These are phyloP conservation scores for Archivesica marissinica DNA, from an alignment of 1,140 invertebrate genomes.

Conservation along the genomic window DNA sequence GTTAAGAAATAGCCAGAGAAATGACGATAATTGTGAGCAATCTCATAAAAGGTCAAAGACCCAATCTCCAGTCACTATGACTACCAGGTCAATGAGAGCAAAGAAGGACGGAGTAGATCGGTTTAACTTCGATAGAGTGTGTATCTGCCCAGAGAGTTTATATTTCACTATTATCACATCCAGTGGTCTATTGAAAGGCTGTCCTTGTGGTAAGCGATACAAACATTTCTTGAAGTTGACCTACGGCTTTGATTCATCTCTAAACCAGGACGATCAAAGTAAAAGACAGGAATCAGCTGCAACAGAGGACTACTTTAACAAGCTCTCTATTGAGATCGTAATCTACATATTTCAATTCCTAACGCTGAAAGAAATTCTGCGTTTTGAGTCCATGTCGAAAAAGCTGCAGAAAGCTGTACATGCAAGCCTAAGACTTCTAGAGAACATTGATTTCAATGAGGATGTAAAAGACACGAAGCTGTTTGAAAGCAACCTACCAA, in stretches of 20 bases:
- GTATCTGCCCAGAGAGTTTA: background rate
- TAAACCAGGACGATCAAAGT: background rate
- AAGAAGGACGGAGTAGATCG: conserved; percentile 15
- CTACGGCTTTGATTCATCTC: background rate
- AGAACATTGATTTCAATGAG: conserved; percentile 44
- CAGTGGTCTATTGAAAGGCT: background rate
- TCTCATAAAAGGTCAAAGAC: background rate
- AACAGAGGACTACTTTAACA: conserved; percentile 4
- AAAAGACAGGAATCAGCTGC: background rate
- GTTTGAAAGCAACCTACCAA: conserved; percentile 25
- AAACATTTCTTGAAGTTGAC: conserved; percentile 19
- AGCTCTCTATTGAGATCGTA: conserved; percentile 24
- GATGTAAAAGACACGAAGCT: background rate
- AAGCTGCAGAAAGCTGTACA: conserved; percentile 30
- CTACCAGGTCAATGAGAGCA: conserved; percentile 20
- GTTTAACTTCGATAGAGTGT: conserved; percentile 21
- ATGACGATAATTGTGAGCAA: too few species aligned
- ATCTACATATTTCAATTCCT: conserved; percentile 42
- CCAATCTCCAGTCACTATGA: background rate
- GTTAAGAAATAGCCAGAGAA: too few species aligned
- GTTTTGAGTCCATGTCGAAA: conserved; percentile 22
- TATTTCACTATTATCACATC: background rate
- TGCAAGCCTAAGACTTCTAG: background rate
- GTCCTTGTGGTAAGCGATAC: conserved; percentile 4
- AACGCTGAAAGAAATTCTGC: conserved; percentile 5